Conservation (phyloP, 2,797 vertebrate genomes). For the Sebastes glaucus region DNA sequence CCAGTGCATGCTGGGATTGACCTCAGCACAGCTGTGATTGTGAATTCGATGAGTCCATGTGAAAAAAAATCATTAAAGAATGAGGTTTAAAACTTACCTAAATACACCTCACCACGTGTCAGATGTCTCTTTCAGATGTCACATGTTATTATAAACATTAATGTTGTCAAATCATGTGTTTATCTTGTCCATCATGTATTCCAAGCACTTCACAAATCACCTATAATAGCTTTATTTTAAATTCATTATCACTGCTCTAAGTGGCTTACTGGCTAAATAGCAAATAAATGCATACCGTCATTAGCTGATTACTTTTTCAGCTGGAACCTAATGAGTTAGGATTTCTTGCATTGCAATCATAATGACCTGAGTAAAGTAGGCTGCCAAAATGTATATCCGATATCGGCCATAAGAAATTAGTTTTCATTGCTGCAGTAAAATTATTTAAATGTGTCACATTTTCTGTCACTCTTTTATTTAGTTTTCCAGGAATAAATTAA, state of each 20-base stretch:
- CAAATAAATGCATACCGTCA: not conserved
- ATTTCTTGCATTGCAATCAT: not conserved
- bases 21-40: not conserved
- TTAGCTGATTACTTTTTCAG: conserved; percentile 12
- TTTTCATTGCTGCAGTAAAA: not conserved
- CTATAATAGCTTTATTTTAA: not conserved
- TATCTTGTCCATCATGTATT: not conserved
- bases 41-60: not conserved
- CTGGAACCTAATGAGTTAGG: not conserved
- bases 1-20: not conserved
- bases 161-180: not conserved
- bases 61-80: not conserved
- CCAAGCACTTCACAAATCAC: not conserved
- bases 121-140: not conserved
- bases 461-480: not conserved
- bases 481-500: not conserved
- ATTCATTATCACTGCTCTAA: not conserved
- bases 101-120: not conserved
- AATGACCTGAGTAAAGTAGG: not conserved
- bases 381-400: not conserved
- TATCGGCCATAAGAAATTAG: not conserved
- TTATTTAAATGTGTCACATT: not conserved
- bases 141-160: not conserved
- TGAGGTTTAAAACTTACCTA: not conserved
- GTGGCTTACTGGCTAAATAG: not conserved